These are phyloP conservation scores for Philopotamus ludificatus DNA, from an alignment of 1,140 invertebrate genomes.

Conservation along the genomic window DNA sequence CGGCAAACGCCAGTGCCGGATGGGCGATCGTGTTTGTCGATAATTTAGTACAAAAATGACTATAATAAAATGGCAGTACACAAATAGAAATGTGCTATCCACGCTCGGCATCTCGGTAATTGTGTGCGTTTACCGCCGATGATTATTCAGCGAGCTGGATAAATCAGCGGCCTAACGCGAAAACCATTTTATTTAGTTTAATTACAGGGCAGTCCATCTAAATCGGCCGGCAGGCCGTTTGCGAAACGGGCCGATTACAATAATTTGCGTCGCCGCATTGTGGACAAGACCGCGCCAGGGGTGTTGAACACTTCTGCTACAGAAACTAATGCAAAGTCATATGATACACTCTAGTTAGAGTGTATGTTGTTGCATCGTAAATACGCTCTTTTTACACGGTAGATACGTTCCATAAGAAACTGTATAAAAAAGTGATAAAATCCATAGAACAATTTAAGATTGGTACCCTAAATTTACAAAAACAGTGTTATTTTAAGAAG, in stretches of 20 bases:
- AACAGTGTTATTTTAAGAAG: too few species aligned
- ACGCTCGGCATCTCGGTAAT: too few species aligned
- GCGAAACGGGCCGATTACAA: conserved; percentile 28
- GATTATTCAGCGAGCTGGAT: too few species aligned
- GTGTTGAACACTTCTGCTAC: background rate
- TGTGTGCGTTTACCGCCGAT: too few species aligned
- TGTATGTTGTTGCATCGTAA: background rate
- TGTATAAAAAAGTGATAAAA: background rate
- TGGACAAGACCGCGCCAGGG: background rate
- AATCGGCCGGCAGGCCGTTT: conserved; percentile 33
- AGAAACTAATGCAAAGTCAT: background rate
- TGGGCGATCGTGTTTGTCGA: too few species aligned
- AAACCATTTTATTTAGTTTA: conserved; percentile 28
- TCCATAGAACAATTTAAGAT: too few species aligned
- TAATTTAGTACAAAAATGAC: too few species aligned
- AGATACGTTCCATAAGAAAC: background rate
- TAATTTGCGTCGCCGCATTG: conserved; percentile 33
- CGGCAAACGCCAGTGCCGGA: too few species aligned
- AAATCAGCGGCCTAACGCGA: background rate
- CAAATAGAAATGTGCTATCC: too few species aligned
- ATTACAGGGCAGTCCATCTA: conserved; percentile 25
- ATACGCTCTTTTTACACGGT: background rate
- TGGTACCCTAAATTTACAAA: too few species aligned
- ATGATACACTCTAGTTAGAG: background rate
- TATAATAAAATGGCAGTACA: too few species aligned